These are phyloP conservation scores for Mylabris phalerata DNA, from an alignment of 1,140 invertebrate species.

Conservation along the genomic window DNA sequence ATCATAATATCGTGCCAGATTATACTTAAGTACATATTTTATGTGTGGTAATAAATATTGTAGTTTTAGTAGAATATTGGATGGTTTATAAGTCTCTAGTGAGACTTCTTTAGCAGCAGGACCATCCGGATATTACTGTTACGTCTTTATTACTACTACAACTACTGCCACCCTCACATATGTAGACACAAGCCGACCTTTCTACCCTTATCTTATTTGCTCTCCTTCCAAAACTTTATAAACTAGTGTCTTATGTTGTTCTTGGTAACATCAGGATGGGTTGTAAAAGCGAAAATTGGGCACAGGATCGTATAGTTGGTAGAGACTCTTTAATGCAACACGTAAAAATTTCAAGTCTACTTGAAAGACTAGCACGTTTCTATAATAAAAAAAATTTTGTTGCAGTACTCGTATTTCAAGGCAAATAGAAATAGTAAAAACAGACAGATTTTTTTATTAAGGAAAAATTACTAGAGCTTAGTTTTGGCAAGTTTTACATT, in stretches of 20 bases:
- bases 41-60: slow-evolving; percentile 10
- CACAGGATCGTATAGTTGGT: not conserved
- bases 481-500: too few relatives aligned
- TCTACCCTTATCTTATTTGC: too few relatives aligned
- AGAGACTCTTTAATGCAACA: slow-evolving; percentile 6
- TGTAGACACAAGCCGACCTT: too few relatives aligned
- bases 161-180: too few relatives aligned
- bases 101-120: not conserved
- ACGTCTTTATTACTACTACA: slow-evolving; percentile 3
- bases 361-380: too few relatives aligned
- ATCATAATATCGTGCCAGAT: not conserved
- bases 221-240: too few relatives aligned
- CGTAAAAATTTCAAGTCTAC: slow-evolving; percentile 3
- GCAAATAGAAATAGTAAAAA: too few relatives aligned
- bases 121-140: slow-evolving; percentile 1
- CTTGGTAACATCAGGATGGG: not conserved
- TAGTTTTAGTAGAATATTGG: not conserved
- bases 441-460: too few relatives aligned
- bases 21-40: slow-evolving; percentile 8
- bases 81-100: not conserved
- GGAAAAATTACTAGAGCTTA: too few relatives aligned
- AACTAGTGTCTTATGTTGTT: too few relatives aligned
- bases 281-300: slow-evolving; percentile 3
- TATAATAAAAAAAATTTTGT: too few relatives aligned
- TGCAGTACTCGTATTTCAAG: too few relatives aligned